Percentiles rank a stretch among this genome's conserved stretches.
phyloP scores from a whole-genome alignment of 2,888 invertebrate genomes.

The Phragmatobia fuliginosa region DNA sequence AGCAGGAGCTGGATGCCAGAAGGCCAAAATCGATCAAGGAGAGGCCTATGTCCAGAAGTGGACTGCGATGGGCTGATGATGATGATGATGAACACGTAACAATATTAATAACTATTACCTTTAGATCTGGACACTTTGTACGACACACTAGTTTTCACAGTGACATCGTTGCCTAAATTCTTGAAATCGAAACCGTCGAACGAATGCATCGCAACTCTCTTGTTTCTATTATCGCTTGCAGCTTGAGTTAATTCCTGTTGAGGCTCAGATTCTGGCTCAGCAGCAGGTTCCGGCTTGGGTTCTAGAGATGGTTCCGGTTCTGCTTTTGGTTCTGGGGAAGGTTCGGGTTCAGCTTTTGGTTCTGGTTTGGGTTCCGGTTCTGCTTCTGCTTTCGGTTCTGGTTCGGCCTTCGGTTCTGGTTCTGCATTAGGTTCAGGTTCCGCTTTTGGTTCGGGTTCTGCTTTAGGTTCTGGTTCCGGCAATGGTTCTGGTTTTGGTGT shows the following conservation, averaged over 20 bases:
- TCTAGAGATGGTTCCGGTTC: conserved; percentile 47
- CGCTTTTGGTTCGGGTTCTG: conserved; percentile 53
- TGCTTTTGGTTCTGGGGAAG: conserved; percentile 53
- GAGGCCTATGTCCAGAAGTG: no score
- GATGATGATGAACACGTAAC: no score
- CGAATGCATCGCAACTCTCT: conserved; percentile 85
- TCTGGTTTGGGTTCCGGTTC: conserved; percentile 58
- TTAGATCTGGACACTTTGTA: conserved; percentile 90
- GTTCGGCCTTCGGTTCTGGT: conserved; percentile 10
- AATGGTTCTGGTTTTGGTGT: conserved; percentile 60
- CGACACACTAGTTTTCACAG: conserved; percentile 93
- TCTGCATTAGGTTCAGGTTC: conserved; percentile 47
- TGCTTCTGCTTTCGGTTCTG: conserved; percentile 51
- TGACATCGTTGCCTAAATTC: conserved; percentile 87
- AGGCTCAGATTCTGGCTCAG: conserved; percentile 59
- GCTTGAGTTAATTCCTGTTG: conserved; percentile 72
- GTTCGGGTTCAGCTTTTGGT: conserved; percentile 62
- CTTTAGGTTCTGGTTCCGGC: conserved; percentile 64
- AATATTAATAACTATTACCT: conserved; percentile 59
- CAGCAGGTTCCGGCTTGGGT: conserved; percentile 32
- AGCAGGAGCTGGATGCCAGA: no score
- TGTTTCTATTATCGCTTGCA: conserved; percentile 79
- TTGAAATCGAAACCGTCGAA: conserved; percentile 79
- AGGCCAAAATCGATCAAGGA: no score
- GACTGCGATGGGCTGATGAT: no score